These are phyloP conservation scores for Neogale vison DNA, from an alignment of 2,113 vertebrate genomes.

Conservation along the genomic window DNA sequence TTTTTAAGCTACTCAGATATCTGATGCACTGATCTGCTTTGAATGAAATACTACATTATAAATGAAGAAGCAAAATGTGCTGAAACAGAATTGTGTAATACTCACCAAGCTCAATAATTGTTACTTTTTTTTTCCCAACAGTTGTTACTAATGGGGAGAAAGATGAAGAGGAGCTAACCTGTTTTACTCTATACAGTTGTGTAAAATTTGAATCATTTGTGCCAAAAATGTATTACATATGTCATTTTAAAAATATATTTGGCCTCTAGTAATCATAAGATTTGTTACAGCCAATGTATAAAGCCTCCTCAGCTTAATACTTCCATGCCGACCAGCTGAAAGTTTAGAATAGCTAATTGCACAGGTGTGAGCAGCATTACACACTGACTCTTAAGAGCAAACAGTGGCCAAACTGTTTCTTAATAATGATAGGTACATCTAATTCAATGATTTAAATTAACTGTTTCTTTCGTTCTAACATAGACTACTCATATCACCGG, in stretches of 20 bases:
- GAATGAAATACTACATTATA: not conserved
- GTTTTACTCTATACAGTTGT: not conserved
- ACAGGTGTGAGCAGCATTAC: not conserved
- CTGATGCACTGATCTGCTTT: not conserved
- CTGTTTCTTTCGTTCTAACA: not conserved
- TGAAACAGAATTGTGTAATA: not conserved
- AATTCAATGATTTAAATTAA: not conserved
- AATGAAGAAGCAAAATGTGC: not conserved
- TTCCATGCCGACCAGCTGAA: not conserved
- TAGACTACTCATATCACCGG: not conserved
- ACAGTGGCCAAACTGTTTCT: not conserved
- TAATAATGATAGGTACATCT: not conserved
- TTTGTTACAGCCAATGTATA: not conserved
- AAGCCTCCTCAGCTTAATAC: not conserved
- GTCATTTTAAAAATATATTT: not conserved
- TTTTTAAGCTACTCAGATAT: not conserved
- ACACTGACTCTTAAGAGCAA: not conserved
- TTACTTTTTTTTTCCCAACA: not conserved
- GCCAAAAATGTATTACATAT: not conserved
- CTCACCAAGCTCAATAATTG: not conserved
- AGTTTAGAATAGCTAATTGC: not conserved
- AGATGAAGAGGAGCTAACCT: not conserved
- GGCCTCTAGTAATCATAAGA: not conserved
- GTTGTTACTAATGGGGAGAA: not conserved
- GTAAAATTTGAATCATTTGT: not conserved